Conservation (phyloP, 2,797 vertebrate species). For the Triplophysa yarkandensis region DNA sequence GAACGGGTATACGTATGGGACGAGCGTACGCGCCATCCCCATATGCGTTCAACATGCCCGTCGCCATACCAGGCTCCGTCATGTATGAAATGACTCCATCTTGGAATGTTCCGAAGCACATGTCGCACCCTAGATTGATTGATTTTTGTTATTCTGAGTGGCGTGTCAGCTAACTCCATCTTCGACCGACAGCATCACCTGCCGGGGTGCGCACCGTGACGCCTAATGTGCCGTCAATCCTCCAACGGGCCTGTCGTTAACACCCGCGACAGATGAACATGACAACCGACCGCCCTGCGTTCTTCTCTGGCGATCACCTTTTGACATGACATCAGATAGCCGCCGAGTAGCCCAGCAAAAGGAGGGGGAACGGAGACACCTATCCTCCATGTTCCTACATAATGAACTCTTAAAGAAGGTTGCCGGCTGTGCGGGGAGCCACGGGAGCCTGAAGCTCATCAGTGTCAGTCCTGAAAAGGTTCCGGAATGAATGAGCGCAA, state of each 20-base stretch:
- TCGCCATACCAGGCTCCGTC: constrained; percentile 46
- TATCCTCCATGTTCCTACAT: constrained; percentile 44
- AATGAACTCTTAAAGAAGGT: constrained; percentile 63
- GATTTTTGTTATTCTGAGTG: constrained; percentile 53
- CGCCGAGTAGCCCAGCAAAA: constrained; percentile 3
- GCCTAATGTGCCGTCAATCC: constrained; percentile 7
- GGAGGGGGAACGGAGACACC: constrained; percentile 31
- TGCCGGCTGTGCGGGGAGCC: constrained; percentile 66
- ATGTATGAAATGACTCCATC: constrained; percentile 56
- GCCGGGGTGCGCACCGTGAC: not conserved
- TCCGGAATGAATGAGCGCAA: constrained; percentile 94
- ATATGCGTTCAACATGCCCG: constrained; percentile 51
- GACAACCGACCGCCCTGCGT: not conserved
- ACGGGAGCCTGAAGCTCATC: constrained; percentile 91
- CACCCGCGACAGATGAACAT: constrained; percentile 4
- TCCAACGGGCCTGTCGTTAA: not conserved
- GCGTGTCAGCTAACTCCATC: constrained; percentile 45
- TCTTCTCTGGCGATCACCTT: not conserved
- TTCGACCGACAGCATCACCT: constrained; percentile 35
- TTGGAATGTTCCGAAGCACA: constrained; percentile 27
- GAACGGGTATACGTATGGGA: constrained; percentile 25
- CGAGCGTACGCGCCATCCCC: not conserved
- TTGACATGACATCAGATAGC: constrained; percentile 33
- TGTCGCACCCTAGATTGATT: constrained; percentile 40
- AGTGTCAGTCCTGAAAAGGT: constrained; percentile 97